These are phyloP conservation scores for Machimus rusticus DNA, from an alignment of 2,888 invertebrate genomes.

Conservation along the genomic window DNA sequence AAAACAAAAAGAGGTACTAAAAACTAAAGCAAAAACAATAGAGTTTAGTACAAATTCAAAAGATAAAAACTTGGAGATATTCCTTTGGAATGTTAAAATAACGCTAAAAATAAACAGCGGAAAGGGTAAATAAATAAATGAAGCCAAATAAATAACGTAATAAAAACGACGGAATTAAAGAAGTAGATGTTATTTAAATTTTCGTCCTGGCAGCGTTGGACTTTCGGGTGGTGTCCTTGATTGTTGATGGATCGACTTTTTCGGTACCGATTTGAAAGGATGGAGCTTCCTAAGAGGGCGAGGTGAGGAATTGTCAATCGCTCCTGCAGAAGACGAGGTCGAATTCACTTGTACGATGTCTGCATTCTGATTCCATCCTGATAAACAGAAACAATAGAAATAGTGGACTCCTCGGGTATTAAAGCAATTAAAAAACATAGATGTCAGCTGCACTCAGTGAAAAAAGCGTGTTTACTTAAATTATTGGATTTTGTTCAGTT, in stretches of 20 bases:
- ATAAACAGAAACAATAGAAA: background rate
- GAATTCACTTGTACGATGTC: constrained; percentile 54
- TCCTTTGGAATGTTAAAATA: background rate
- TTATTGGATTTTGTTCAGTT: constrained; percentile 12
- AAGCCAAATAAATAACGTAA: background rate
- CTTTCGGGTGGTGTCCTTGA: constrained; percentile 57
- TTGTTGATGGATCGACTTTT: constrained; percentile 55
- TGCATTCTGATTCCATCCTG: constrained; percentile 61
- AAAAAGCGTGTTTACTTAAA: background rate
- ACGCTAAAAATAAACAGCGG: background rate
- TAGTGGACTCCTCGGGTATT: background rate
- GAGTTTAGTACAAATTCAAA: background rate
- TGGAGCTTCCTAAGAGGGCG: constrained; percentile 58
- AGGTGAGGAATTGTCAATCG: constrained; percentile 59
- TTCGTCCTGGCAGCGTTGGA: constrained; percentile 60
- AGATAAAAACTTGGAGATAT: background rate
- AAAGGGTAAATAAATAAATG: background rate
- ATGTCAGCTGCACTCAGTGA: background rate
- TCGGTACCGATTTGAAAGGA: constrained; percentile 58
- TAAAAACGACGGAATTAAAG: background rate
- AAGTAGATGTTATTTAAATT: constrained; percentile 55
- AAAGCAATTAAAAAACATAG: background rate
- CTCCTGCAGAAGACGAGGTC: constrained; percentile 51
- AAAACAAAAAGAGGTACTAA: background rate
- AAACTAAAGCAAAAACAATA: background rate